Evolutionary conservation across 1,140 invertebrate species (phyloP).

Genomic region (Amphibalanus amphitrite): DNA sequence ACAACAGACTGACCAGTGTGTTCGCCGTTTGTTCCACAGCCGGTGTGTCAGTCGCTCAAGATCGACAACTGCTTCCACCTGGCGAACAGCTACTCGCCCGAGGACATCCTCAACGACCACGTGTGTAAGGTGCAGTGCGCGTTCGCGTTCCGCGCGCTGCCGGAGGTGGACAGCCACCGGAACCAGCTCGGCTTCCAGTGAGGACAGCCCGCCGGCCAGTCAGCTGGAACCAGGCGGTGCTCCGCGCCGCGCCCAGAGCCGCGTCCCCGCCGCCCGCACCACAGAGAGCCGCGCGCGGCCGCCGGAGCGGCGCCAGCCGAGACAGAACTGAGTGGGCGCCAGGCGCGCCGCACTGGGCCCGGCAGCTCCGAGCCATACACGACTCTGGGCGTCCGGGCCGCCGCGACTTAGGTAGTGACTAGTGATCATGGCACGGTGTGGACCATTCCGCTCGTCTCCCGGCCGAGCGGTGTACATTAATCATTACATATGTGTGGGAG

Average conservation of each 20-base stretch:
- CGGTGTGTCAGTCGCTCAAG: conserved; percentile 35
- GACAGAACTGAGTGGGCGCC: too few relatives aligned
- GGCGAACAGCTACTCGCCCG: conserved; percentile 25
- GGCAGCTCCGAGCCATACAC: conserved; percentile 1
- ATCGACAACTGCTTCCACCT: conserved; percentile 34
- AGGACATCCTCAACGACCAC: conserved; percentile 31
- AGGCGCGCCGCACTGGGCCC: too few relatives aligned
- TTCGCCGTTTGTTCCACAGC: conserved; percentile 26
- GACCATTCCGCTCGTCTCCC: neutral
- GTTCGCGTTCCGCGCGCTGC: conserved; percentile 32
- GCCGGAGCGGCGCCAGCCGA: too few relatives aligned
- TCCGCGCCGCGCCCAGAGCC: too few relatives aligned
- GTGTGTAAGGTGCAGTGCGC: conserved; percentile 39
- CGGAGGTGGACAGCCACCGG: conserved; percentile 21
- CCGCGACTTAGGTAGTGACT: neutral
- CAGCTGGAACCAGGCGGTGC: too few relatives aligned
- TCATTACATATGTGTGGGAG: neutral
- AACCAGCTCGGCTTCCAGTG: conserved; percentile 15
- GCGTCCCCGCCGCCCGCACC: too few relatives aligned
- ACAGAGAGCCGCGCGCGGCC: too few relatives aligned
- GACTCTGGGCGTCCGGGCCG: neutral
- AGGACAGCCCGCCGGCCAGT: neutral
- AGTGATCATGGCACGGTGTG: conserved; percentile 4
- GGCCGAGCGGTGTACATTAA: neutral
- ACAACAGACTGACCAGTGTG: too few relatives aligned